These are phyloP conservation scores for Meteorus colon DNA, from an alignment of 2,888 invertebrate species.

Conservation along the genomic window DNA sequence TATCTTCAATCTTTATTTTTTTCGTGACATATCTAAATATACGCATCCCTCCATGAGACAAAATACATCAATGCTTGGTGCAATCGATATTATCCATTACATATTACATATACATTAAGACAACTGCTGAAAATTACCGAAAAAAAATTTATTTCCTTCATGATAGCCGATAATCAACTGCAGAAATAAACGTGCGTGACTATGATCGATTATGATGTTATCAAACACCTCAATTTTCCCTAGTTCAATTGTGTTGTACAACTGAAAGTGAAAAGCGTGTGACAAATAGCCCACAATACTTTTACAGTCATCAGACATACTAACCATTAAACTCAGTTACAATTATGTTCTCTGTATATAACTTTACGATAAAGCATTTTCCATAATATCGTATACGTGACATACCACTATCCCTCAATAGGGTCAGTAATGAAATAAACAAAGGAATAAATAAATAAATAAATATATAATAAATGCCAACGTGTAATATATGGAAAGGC, in stretches of 20 bases:
- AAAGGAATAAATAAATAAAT: background rate
- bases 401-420: background rate
- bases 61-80: too few species aligned
- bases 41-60: too few species aligned
- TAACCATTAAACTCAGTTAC: background rate
- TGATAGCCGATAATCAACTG: background rate
- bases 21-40: too few species aligned
- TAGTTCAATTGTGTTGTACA: background rate
- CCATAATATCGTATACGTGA: background rate
- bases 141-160: background rate
- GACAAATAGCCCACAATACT: background rate
- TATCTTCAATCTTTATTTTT: too few species aligned
- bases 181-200: slow-evolving; percentile 7
- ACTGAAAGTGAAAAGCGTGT: background rate
- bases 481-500: background rate
- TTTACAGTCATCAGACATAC: background rate
- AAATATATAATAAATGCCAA: background rate
- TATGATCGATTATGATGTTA: slow-evolving; percentile 7
- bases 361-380: background rate
- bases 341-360: background rate
- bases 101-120: too few species aligned
- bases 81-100: too few species aligned
- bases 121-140: too few species aligned
- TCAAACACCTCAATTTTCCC: background rate
- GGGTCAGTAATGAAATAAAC: background rate